Conservation (phyloP, 2,888 invertebrate species). For the Temnothorax rugatulus region DNA sequence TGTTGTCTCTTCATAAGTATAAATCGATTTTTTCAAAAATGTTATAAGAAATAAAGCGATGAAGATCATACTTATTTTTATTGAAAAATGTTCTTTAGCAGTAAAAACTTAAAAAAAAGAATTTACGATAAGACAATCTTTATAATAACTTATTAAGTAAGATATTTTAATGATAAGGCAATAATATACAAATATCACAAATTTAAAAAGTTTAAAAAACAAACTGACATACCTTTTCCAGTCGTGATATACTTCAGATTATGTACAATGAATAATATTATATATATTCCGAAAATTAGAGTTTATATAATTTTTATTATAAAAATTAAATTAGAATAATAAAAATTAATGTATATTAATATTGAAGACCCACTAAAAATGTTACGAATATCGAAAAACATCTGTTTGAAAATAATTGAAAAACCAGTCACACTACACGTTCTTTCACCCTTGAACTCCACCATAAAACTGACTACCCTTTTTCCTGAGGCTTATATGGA, state of each 20-base stretch:
- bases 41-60: background rate
- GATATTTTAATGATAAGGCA: background rate
- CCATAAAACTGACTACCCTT: slow-evolving; percentile 77
- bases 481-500: slow-evolving; percentile 73
- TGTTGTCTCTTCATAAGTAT: background rate
- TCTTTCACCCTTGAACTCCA: slow-evolving; percentile 65
- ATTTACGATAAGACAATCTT: background rate
- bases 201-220: slow-evolving; percentile 14
- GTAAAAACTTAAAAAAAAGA: background rate
- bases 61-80: background rate
- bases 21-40: slow-evolving; percentile 37
- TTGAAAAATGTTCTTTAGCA: background rate
- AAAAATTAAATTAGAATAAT: slow-evolving; percentile 4
- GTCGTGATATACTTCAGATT: background rate
- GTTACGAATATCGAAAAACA: background rate
- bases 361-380: background rate
- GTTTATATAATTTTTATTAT: background rate
- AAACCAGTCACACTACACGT: background rate
- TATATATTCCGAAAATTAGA: background rate
- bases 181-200: background rate
- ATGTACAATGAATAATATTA: background rate
- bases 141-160: background rate
- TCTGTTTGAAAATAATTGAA: background rate
- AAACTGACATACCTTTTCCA: slow-evolving; percentile 23
- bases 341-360: slow-evolving; percentile 6